Evolutionary conservation across 2,797 vertebrate genomes (phyloP).

Genomic region (Euthynnus affinis): DNA sequence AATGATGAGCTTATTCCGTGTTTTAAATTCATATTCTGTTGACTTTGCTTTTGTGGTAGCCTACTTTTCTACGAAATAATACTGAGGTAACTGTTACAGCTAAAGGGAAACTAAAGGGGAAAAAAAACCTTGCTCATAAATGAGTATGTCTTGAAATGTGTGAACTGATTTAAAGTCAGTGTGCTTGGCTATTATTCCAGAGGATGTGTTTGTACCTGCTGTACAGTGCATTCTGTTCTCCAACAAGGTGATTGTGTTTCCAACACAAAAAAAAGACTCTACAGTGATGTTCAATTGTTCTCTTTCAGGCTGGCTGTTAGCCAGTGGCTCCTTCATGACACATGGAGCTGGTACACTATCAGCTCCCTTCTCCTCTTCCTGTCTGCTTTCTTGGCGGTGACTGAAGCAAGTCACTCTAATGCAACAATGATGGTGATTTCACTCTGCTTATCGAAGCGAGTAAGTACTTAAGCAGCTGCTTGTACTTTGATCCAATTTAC

Average conservation of each 20-base stretch:
- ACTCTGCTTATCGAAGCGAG: conserved; percentile 86
- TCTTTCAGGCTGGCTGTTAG: conserved; percentile 76
- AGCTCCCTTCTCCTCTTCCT: conserved; percentile 86
- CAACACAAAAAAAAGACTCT: conserved; percentile 83
- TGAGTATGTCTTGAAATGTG: conserved; percentile 23
- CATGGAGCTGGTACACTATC: conserved; percentile 86
- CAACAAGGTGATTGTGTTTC: conserved; percentile 87
- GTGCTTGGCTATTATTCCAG: conserved; percentile 76
- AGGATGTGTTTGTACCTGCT: conserved; percentile 85
- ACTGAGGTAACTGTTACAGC: background rate
- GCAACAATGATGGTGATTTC: conserved; percentile 87
- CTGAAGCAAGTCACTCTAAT: conserved; percentile 85
- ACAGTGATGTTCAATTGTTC: conserved; percentile 85
- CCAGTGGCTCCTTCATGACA: conserved; percentile 88
- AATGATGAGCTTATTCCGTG: background rate
- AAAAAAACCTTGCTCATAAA: conserved; percentile 14
- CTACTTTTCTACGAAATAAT: conserved; percentile 13
- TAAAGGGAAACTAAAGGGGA: background rate
- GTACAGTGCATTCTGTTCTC: conserved; percentile 82
- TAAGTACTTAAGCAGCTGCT: conserved; percentile 88
- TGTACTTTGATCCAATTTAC: conserved; percentile 87
- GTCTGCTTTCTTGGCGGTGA: conserved; percentile 84
- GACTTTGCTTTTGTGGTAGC: background rate
- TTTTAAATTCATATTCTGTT: conserved; percentile 22
- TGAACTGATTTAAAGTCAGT: conserved; percentile 44